Evolutionary conservation across 2,113 vertebrate genomes (phyloP).

Genomic region (Syrrhaptes paradoxus): DNA sequence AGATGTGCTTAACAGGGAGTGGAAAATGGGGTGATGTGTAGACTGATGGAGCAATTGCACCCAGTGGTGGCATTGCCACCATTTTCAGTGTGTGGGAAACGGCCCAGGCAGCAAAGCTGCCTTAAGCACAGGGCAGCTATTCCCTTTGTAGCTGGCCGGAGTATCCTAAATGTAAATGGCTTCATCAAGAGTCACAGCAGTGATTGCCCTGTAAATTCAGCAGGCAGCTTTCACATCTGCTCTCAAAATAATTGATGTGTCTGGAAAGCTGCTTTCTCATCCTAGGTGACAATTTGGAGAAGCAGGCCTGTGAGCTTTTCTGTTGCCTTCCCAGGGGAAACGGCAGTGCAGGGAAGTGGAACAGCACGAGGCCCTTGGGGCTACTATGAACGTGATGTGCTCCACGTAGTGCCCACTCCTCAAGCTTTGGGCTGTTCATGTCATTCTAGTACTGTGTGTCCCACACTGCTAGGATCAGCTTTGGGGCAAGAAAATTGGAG

Average conservation of each 20-base stretch:
- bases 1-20: neutral
- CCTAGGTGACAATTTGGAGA: neutral
- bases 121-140: neutral
- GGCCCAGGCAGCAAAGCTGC: neutral
- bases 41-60: neutral
- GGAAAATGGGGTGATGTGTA: accelerated
- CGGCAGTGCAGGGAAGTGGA: neutral
- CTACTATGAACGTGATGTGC: neutral
- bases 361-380: neutral
- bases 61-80: neutral
- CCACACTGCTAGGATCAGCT: neutral
- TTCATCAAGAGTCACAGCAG: neutral
- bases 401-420: neutral
- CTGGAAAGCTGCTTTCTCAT: neutral
- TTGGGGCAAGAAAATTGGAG: neutral
- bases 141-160: neutral
- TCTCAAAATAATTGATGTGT: neutral
- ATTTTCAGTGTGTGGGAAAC: neutral
- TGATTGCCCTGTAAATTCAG: neutral
- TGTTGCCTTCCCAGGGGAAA: neutral
- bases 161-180: neutral
- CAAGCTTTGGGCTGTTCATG: neutral
- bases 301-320: neutral
- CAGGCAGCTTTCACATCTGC: neutral
- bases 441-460: neutral